These are phyloP conservation scores for Microctonus hyperodae DNA, from an alignment of 2,888 invertebrate genomes.

Conservation along the genomic window DNA sequence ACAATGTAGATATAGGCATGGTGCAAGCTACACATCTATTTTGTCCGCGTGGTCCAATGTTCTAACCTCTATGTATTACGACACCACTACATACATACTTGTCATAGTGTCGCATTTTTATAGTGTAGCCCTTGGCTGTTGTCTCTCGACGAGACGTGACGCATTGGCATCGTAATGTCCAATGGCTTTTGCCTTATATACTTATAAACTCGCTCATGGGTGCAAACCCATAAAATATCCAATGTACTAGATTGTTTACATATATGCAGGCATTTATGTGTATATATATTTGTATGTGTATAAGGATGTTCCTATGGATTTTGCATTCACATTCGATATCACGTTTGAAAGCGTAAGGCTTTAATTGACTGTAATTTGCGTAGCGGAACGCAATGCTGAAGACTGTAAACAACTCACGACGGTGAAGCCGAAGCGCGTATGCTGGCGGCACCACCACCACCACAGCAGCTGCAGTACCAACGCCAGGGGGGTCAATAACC, in stretches of 20 bases:
- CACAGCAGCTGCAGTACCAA: constrained; percentile 24
- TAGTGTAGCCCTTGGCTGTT: neutral
- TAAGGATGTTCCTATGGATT: neutral
- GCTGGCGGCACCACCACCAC: constrained; percentile 14
- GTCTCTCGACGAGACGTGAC: neutral
- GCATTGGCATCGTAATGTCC: neutral
- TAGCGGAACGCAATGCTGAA: constrained; percentile 44
- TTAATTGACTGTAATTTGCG: constrained; percentile 54
- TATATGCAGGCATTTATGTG: neutral
- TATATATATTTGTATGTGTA: too few relatives aligned
- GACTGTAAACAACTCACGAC: constrained; percentile 43
- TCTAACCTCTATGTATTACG: constrained; percentile 18
- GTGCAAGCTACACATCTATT: neutral
- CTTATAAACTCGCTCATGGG: neutral
- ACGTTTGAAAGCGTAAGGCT: constrained; percentile 44
- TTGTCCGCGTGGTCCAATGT: neutral
- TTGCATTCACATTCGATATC: constrained; percentile 43
- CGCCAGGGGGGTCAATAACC: constrained; percentile 30
- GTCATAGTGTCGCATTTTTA: neutral
- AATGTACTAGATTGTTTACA: neutral
- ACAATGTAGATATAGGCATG: neutral
- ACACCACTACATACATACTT: neutral
- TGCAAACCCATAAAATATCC: neutral
- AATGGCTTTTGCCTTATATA: neutral
- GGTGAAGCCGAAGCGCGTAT: constrained; percentile 38